A percentile compares a stretch with the other conserved stretches of the same genome.
Conservation (phyloP, 1,140 invertebrate genomes). For the Neodiprion pinetum region DNA sequence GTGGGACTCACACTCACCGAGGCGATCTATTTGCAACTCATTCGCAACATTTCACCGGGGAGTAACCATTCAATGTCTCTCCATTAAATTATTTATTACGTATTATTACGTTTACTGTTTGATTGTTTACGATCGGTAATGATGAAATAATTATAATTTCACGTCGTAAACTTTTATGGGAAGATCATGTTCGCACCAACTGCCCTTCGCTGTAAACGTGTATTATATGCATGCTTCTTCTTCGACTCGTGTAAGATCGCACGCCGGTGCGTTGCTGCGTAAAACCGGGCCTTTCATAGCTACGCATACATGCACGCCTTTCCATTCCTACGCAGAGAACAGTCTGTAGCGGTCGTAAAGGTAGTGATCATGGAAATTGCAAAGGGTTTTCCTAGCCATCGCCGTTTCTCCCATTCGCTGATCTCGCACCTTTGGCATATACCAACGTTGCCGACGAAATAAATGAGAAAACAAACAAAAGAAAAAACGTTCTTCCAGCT, state of each 20-base stretch:
- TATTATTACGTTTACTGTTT: slow-evolving; percentile 40
- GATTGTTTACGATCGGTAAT: slow-evolving; percentile 55
- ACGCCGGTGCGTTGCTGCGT: neutral
- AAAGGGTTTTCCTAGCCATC: neutral
- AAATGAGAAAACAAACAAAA: too few species aligned
- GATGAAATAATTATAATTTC: slow-evolving; percentile 60
- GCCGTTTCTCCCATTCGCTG: neutral
- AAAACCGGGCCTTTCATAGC: neutral
- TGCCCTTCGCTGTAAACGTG: neutral
- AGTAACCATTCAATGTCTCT: slow-evolving; percentile 8
- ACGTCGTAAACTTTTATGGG: slow-evolving; percentile 51
- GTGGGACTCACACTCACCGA: too few species aligned
- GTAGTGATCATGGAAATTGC: neutral
- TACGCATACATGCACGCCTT: neutral
- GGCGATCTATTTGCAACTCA: neutral
- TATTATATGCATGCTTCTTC: neutral
- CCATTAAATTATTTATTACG: slow-evolving; percentile 19
- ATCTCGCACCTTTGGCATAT: neutral
- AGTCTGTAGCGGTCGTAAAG: neutral
- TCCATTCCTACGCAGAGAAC: neutral
- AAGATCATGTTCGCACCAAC: neutral
- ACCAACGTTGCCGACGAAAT: too few species aligned
- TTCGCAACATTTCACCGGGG: neutral
- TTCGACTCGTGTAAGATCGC: neutral
- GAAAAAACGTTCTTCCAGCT: too few species aligned